Evolutionary conservation across 2,797 vertebrate species (phyloP).

Genomic region (Babyrousa celebensis): DNA sequence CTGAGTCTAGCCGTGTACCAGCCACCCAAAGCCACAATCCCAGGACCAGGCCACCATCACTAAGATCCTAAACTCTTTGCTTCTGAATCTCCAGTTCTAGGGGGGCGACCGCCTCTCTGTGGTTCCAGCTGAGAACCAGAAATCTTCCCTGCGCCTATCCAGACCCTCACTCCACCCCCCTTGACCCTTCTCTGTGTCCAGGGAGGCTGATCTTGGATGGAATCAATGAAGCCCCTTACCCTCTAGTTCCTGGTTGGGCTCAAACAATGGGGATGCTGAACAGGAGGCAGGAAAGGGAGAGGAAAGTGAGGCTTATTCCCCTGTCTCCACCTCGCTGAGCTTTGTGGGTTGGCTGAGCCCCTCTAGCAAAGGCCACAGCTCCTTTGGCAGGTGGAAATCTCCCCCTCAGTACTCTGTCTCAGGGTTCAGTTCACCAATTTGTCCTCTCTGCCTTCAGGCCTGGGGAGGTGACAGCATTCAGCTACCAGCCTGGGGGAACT

Average conservation of each 20-base stretch:
- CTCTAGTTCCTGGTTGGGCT: not conserved
- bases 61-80: not conserved
- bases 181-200: not conserved
- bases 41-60: not conserved
- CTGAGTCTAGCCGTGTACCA: not conserved
- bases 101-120: not conserved
- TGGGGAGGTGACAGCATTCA: not conserved
- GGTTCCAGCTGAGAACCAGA: not conserved
- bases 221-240: not conserved
- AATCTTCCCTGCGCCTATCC: not conserved
- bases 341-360: not conserved
- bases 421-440: not conserved
- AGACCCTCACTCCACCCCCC: not conserved
- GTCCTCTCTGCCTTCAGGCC: not conserved
- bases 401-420: not conserved
- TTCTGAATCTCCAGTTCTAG: not conserved
- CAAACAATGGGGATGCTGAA: not conserved
- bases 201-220: not conserved
- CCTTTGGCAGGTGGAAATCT: not conserved
- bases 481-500: conserved; percentile 27
- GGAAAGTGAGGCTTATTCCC: not conserved
- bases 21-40: not conserved
- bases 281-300: fast-evolving
- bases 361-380: not conserved
- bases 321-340: not conserved